Evolutionary conservation across 92 coral and sea anemone genomes (phyloP), one percentile per base, ranked within the genome.

Genomic region (Palythoa heliodiscus): DNA sequence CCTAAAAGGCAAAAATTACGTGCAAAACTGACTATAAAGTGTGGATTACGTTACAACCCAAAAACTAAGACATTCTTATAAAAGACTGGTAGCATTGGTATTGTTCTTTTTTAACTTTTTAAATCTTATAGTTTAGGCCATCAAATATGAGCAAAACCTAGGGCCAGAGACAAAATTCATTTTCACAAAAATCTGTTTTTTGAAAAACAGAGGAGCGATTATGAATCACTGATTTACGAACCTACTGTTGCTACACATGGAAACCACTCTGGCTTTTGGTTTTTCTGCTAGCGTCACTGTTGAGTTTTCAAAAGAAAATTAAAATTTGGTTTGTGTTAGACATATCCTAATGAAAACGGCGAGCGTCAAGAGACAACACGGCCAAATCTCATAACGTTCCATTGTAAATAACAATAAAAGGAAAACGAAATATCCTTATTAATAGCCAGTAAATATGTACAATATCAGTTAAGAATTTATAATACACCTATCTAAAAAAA

Each of bases 1-100:
- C 84, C 84, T 11, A 80, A 80, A 80, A 80, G 84, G 84, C 84
- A 80, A 80, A 80, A 66, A 16, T 47, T 80, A 80, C 84, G 63
- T 64, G 72, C 58, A 80, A 22, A 64, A 80, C 47, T 13, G 11
- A 66, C 25, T 22, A 10, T 17, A n/a, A n/a, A n/a, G 55, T 5
- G 40, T 40, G 24, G 40, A 64, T 63, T 11, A 61, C 83, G 47
- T 63, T 11, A 61, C 83, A 10, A 70, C 29, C 67, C 29, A 76
- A 55, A 23, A 17, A 43, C 50, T 43, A 20, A 19, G 71, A 39
- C 17, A 60, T n/a, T 17, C 16, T 2, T 15, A 47, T 20, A 47
- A 11, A 17, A 47, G 24, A 11, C 6, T 40, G 53, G 53, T 74
- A 48, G 7, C n/a, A 11, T 48, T 50, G 54, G 48, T 73, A 15